A percentile compares a stretch with the other conserved stretches of the same genome.
Conservation (phyloP, 2,113 vertebrate species). For the Gymnocephalus cernua region DNA sequence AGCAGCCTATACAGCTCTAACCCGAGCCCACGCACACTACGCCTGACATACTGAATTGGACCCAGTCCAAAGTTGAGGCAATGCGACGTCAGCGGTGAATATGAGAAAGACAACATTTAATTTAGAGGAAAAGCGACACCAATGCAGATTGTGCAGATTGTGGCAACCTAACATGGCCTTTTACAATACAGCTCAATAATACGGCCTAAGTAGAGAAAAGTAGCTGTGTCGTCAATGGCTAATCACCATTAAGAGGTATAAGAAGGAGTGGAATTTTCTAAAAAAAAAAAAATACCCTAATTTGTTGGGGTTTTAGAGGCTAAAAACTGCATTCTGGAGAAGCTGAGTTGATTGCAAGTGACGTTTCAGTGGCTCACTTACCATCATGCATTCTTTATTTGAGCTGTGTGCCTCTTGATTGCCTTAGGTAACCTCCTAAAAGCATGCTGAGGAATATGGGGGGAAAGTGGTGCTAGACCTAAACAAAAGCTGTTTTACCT, state of each 20-base stretch:
- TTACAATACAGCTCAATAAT: slow-evolving; percentile 16
- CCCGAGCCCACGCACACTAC: slow-evolving; percentile 18
- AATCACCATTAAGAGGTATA: slow-evolving; percentile 63
- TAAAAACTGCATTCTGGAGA: slow-evolving; percentile 57
- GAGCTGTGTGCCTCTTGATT: slow-evolving; percentile 42
- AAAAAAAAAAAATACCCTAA: slow-evolving; percentile 64
- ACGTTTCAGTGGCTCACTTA: slow-evolving; percentile 54
- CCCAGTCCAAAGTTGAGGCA: slow-evolving; percentile 5
- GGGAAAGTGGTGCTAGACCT: slow-evolving; percentile 5
- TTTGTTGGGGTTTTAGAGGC: slow-evolving; percentile 66
- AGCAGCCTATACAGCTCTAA: slow-evolving; percentile 1
- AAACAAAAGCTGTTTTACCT: slow-evolving; percentile 6
- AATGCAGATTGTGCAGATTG: background rate
- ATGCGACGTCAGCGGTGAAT: background rate
- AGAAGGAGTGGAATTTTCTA: slow-evolving; percentile 73
- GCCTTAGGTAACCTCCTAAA: slow-evolving; percentile 51
- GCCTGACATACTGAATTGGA: slow-evolving; percentile 15
- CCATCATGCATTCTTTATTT: slow-evolving; percentile 66
- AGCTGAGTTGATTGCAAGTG: slow-evolving; percentile 50
- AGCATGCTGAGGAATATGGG: slow-evolving; percentile 11
- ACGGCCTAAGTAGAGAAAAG: slow-evolving; percentile 18
- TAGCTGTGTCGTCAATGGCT: slow-evolving; percentile 35
- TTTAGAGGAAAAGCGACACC: slow-evolving; percentile 24
- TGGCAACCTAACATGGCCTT: slow-evolving; percentile 10
- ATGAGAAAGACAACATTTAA: background rate